Conservation (phyloP, 2,888 invertebrate species). For the Dyspetes luteomarginatus region DNA sequence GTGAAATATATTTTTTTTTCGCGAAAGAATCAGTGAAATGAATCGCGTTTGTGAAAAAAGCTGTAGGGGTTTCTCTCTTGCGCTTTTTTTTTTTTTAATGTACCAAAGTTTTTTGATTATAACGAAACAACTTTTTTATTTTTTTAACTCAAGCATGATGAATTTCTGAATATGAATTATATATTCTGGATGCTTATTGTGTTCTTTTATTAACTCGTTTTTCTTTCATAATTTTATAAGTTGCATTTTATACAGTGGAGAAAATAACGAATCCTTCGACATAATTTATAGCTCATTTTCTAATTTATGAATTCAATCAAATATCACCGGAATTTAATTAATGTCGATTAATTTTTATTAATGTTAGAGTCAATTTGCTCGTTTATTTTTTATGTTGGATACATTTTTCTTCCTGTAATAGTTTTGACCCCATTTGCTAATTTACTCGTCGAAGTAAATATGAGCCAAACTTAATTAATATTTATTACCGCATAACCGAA, state of each 20-base stretch:
- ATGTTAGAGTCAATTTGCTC: too few relatives aligned
- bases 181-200: neutral
- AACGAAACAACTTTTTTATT: neutral
- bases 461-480: too few relatives aligned
- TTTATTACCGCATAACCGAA: too few relatives aligned
- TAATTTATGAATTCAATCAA: neutral
- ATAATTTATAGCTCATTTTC: too few relatives aligned
- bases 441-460: too few relatives aligned
- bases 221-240: neutral
- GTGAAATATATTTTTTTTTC: neutral
- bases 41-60: neutral
- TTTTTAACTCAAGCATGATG: neutral
- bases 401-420: too few relatives aligned
- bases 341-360: too few relatives aligned
- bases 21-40: neutral
- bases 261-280: too few relatives aligned
- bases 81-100: neutral
- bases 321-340: neutral
- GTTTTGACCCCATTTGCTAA: too few relatives aligned
- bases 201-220: neutral
- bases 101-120: neutral
- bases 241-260: neutral
- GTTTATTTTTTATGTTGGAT: too few relatives aligned
- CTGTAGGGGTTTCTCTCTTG: neutral
- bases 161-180: neutral